Percentiles rank a stretch among this genome's conserved stretches.
phyloP scores from a whole-genome alignment of 2,797 vertebrate species.

The Lepidocolaptes lacrymiger region DNA sequence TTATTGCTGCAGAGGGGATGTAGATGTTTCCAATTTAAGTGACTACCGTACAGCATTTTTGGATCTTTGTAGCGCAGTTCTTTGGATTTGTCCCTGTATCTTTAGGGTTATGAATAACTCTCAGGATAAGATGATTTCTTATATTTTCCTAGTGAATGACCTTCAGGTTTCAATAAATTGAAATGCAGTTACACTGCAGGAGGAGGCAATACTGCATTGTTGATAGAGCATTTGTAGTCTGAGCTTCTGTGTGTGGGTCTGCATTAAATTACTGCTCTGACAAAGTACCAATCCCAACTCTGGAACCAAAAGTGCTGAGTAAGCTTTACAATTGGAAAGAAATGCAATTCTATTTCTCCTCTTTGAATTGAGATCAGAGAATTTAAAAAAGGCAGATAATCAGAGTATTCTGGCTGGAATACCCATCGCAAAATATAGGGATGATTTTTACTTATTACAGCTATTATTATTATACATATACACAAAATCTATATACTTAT shows the following conservation, averaged over 20 bases:
- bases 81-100: not conserved
- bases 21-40: not conserved
- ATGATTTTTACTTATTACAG: not conserved
- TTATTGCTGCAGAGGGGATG: not conserved
- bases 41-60: not conserved
- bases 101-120: not conserved
- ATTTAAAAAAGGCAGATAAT: not conserved
- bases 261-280: conserved; percentile 11
- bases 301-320: conserved; percentile 6
- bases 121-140: not conserved
- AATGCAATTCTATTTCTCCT: not conserved
- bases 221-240: not conserved
- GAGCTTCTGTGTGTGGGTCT: not conserved
- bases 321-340: conserved; percentile 1
- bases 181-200: not conserved
- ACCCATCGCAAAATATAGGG: not conserved
- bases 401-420: not conserved
- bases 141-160: not conserved
- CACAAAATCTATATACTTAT: not conserved
- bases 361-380: not conserved
- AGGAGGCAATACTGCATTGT: not conserved
- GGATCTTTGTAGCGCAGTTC: not conserved
- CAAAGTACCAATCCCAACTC: not conserved
- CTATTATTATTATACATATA: not conserved
- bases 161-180: not conserved